Conservation (phyloP, 2,113 vertebrate genomes). For the Dendropsophus ebraccatus region DNA sequence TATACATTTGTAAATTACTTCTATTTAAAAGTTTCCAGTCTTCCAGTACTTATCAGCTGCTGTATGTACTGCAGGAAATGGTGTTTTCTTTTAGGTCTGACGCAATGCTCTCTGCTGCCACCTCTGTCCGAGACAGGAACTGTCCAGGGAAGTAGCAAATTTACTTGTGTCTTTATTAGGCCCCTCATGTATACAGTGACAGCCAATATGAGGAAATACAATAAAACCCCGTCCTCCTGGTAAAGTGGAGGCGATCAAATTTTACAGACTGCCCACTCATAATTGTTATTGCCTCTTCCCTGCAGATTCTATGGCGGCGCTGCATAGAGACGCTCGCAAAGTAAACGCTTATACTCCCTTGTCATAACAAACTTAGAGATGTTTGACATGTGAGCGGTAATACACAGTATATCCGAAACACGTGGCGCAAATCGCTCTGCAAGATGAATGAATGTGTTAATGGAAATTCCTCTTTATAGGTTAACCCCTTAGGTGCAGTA, state of each 20-base stretch:
- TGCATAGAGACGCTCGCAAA: slow-evolving; percentile 37
- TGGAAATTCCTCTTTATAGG: slow-evolving; percentile 1
- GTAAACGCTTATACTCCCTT: slow-evolving; percentile 41
- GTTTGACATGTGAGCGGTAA: slow-evolving; percentile 48
- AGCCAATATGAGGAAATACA: neutral
- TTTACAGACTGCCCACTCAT: slow-evolving; percentile 21
- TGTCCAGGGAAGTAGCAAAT: too few relatives aligned
- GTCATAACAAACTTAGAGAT: slow-evolving; percentile 58
- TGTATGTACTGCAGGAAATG: too few relatives aligned
- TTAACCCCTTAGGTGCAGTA: slow-evolving; percentile 16
- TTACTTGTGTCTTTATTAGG: slow-evolving; percentile 17
- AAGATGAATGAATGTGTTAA: slow-evolving; percentile 43
- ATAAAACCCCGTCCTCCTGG: slow-evolving; percentile 19
- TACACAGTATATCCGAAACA: slow-evolving; percentile 23
- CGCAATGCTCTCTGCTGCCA: too few relatives aligned
- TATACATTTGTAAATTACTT: too few relatives aligned
- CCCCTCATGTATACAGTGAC: neutral
- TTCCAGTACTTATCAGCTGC: too few relatives aligned
- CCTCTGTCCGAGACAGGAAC: too few relatives aligned
- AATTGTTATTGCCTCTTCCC: slow-evolving; percentile 49
- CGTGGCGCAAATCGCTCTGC: slow-evolving; percentile 40
- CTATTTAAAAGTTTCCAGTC: too few relatives aligned
- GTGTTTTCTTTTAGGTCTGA: too few relatives aligned
- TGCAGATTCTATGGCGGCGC: neutral
- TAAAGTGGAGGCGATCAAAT: neutral